Conservation (phyloP, 2,888 invertebrate genomes). For the Bembecia ichneumoniformis region DNA sequence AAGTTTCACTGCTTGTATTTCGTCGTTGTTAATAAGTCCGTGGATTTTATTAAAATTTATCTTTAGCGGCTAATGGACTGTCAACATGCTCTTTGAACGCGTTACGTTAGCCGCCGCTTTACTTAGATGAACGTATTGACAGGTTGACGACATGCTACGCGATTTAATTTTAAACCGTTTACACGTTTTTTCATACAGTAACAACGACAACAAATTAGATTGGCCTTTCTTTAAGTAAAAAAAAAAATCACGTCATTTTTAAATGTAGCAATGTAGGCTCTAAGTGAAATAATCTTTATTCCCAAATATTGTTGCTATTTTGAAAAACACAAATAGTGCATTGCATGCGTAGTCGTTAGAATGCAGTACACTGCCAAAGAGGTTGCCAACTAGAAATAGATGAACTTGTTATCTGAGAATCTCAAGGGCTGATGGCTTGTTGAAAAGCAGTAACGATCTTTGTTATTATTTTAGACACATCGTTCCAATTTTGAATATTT, state of each 20-base stretch:
- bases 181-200: background rate
- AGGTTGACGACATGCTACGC: background rate
- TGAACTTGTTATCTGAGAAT: conserved; percentile 25
- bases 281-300: too few species aligned
- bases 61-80: background rate
- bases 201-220: too few species aligned
- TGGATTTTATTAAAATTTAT: background rate
- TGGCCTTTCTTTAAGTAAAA: too few species aligned
- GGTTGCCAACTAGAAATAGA: conserved; percentile 30
- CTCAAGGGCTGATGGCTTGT: conserved; percentile 30
- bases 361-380: conserved; percentile 17
- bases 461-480: conserved; percentile 1
- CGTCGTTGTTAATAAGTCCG: too few species aligned
- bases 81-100: background rate
- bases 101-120: background rate
- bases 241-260: too few species aligned
- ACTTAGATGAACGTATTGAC: background rate
- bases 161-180: background rate
- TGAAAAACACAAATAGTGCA: too few species aligned
- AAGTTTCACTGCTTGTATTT: too few species aligned
- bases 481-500: background rate
- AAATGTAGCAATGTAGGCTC: too few species aligned
- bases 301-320: too few species aligned
- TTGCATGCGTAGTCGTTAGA: too few species aligned
- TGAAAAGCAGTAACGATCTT: conserved; percentile 3